Percentiles rank a stretch among this genome's conserved stretches.
Conservation (phyloP, 2,113 vertebrate genomes). For the Monarcha castaneiventris region DNA sequence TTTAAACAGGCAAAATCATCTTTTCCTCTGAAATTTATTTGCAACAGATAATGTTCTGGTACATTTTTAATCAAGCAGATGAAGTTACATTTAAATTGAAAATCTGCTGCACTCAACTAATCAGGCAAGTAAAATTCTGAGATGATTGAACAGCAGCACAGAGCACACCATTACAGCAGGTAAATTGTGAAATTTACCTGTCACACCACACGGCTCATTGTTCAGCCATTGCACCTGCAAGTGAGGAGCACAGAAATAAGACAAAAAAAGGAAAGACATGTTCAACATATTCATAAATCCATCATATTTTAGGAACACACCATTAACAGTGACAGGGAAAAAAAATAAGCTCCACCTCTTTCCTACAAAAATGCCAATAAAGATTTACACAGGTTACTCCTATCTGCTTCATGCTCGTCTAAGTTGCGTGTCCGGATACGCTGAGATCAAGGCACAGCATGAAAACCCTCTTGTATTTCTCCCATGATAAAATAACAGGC, state of each 20-base stretch:
- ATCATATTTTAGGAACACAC: constrained; percentile 69
- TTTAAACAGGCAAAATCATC: constrained; percentile 79
- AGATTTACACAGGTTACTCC: constrained; percentile 46
- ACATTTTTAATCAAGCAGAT: constrained; percentile 85
- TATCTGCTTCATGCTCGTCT: background rate
- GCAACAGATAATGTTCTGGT: constrained; percentile 82
- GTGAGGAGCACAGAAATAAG: constrained; percentile 62
- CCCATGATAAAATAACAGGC: background rate
- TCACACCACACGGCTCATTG: constrained; percentile 72
- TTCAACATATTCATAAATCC: constrained; percentile 70
- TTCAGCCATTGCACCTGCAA: constrained; percentile 63
- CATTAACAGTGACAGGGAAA: constrained; percentile 17
- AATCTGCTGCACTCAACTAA: constrained; percentile 81
- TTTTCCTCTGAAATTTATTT: constrained; percentile 82
- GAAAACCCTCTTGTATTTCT: background rate
- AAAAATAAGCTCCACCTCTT: constrained; percentile 29
- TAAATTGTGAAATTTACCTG: constrained; percentile 76
- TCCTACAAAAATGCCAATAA: constrained; percentile 24
- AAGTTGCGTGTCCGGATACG: background rate
- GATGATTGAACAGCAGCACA: constrained; percentile 66
- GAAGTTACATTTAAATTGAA: constrained; percentile 86
- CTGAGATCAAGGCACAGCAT: constrained; percentile 3
- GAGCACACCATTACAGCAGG: constrained; percentile 68
- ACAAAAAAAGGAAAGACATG: constrained; percentile 70
- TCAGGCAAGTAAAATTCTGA: constrained; percentile 74